Percentiles rank a stretch among this genome's conserved stretches.
Evolutionary conservation across 1,140 invertebrate species (phyloP).

Genomic region (Diorhabda sublineata): DNA sequence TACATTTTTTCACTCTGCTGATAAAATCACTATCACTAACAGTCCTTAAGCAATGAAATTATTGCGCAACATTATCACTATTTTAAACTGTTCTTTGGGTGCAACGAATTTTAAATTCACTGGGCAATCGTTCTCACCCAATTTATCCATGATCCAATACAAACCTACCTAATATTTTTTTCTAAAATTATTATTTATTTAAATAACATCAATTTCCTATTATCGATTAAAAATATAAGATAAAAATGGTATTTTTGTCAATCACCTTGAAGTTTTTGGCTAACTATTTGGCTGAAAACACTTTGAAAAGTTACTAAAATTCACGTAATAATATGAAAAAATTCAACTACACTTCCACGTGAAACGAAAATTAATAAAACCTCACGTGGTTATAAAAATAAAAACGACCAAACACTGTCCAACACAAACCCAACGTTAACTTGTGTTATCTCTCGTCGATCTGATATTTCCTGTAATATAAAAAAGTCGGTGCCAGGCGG

Average conservation of each 20-base stretch:
- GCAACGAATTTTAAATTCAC: too few relatives aligned
- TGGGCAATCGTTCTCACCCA: too few relatives aligned
- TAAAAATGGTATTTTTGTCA: neutral
- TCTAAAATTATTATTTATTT: too few relatives aligned
- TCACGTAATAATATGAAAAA: slow-evolving; percentile 14
- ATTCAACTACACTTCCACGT: slow-evolving; percentile 8
- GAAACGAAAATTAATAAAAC: slow-evolving; percentile 22
- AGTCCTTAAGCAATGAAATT: too few relatives aligned
- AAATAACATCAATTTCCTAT: too few relatives aligned
- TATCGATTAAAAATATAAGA: too few relatives aligned
- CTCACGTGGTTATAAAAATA: slow-evolving; percentile 6
- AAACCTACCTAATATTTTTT: too few relatives aligned
- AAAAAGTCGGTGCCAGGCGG: slow-evolving; percentile 36
- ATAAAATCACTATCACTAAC: too few relatives aligned
- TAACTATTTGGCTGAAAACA: slow-evolving; percentile 13
- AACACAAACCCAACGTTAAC: neutral
- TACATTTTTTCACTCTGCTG: too few relatives aligned
- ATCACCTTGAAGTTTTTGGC: slow-evolving; percentile 25
- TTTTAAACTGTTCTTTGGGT: too few relatives aligned
- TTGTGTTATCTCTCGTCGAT: neutral
- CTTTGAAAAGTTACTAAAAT: slow-evolving; percentile 3
- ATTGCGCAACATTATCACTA: too few relatives aligned
- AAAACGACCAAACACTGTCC: neutral
- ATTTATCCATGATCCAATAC: too few relatives aligned
- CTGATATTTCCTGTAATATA: slow-evolving; percentile 3